A percentile compares a stretch with the other conserved stretches of the same genome.
Evolutionary conservation across 2,113 vertebrate genomes (phyloP).

Genomic region (Promerops cafer): DNA sequence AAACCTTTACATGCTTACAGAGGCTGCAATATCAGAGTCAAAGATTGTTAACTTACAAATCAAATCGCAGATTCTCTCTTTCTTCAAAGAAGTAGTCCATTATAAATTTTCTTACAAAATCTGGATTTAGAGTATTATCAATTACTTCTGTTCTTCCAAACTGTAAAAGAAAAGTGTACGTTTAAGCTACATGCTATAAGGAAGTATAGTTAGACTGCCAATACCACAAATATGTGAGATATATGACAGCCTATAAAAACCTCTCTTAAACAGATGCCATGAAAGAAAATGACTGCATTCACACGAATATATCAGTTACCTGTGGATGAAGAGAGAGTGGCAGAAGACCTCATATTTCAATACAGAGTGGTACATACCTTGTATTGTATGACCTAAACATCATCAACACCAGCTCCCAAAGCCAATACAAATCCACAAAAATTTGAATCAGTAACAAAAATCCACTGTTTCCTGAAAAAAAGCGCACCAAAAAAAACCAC

Average conservation of each 20-base stretch:
- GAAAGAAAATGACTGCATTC: background rate
- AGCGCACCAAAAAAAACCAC: background rate
- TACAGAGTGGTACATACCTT: background rate
- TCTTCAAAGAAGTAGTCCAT: conserved; percentile 99
- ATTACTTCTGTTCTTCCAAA: conserved; percentile 98
- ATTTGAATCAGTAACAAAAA: background rate
- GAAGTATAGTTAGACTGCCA: background rate
- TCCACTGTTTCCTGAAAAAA: background rate
- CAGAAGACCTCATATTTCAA: background rate
- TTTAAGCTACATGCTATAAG: background rate
- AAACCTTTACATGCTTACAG: background rate
- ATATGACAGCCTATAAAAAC: background rate
- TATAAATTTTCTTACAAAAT: conserved; percentile 97
- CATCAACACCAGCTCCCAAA: background rate
- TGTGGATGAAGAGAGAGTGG: background rate
- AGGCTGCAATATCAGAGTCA: background rate
- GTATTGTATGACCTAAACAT: background rate
- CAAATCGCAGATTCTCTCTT: conserved; percentile 94
- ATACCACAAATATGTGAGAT: background rate
- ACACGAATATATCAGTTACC: background rate
- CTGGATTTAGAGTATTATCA: conserved; percentile 97
- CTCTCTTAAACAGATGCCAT: background rate
- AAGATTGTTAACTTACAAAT: conserved; percentile 85
- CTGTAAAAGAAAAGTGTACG: conserved; percentile 63
- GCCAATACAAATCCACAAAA: background rate